Percentiles rank a stretch among this genome's conserved stretches.
Evolutionary conservation across 92 coral and sea anemone species (phyloP).

Genomic region (Muricea muricata): DNA sequence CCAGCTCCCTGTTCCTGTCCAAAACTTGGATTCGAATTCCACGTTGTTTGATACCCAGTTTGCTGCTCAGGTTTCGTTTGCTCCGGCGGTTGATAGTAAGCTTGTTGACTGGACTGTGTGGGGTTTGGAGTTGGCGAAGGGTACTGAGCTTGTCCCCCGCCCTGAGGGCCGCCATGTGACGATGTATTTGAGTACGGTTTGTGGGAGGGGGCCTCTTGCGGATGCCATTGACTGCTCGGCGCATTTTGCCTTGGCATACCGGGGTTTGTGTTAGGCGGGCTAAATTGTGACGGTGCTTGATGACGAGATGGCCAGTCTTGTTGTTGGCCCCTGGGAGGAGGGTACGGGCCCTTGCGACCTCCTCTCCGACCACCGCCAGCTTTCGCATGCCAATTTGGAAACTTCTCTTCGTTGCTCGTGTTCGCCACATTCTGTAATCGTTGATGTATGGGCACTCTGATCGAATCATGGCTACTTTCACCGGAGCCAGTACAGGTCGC

Average conservation of each 20-base stretch:
- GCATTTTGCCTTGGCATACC: conserved; percentile 1
- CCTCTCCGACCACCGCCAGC: neutral
- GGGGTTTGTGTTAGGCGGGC: conserved; percentile 17
- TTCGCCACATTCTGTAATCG: conserved; percentile 35
- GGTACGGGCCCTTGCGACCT: conserved; percentile 26
- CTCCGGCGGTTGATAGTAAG: conserved; percentile 64
- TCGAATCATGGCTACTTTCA: neutral
- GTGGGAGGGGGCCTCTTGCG: conserved; percentile 1
- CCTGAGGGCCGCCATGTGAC: neutral
- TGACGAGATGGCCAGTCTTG: conserved; percentile 26
- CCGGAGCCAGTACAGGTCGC: neutral
- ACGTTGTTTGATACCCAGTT: conserved; percentile 27
- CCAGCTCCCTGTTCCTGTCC: conserved; percentile 47
- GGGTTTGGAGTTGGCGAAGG: neutral
- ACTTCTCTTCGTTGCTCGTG: neutral
- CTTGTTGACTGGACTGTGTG: conserved; percentile 49
- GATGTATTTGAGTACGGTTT: neutral
- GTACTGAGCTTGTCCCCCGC: conserved; percentile 24
- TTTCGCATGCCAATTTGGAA: neutral
- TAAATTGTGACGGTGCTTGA: conserved; percentile 15
- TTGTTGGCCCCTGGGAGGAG: neutral
- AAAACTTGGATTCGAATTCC: conserved; percentile 20
- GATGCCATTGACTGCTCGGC: conserved; percentile 20
- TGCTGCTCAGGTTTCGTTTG: conserved; percentile 29
- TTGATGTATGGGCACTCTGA: conserved; percentile 21